Evolutionary conservation across 2,113 vertebrate genomes (phyloP), one percentile per base, ranked within the genome.

Genomic region (Mesoclemmys tuberculata): DNA sequence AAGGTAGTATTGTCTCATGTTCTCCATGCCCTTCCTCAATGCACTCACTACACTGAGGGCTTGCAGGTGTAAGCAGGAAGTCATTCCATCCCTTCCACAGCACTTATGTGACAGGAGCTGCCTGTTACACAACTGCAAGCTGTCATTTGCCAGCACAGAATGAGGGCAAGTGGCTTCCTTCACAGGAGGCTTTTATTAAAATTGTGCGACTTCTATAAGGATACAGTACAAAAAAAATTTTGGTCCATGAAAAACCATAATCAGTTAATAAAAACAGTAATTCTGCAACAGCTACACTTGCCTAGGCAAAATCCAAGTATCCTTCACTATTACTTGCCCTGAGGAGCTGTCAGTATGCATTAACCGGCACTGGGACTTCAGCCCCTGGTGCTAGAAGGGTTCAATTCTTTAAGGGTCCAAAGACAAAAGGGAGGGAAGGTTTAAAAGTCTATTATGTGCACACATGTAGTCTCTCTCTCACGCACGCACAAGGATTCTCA

Each of bases 151-250:
- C 80, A 92, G 89, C 84, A 58, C 2, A 89, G 56, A 49, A 92
- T 82, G 92, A 94, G 58, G 48, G 61, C 86, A 85, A 64, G 81
- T 55, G 92, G 77, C 80, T 91, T 94, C 94, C 92, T 97, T 98
- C 94, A 95, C 94, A 98, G 98, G 97, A 98, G 95, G 97, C 96
- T 98, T 99, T 99, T 99, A 99, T 98, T 99, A 98, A 98, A 98
- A 98, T 96, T 96, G 97, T 98, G 98, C 97, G 97, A 98, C 97
- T 79, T 96, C 92, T 92, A 97, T 98, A 98, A 98, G 98, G 98
- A 95, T 95, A 98, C 98, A 98, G 97, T 98, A 98, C 98, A 98
- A 99, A 98, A 98, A 97, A 98, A 97, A 96, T 61, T 98, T 98
- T 98, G 98, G 98, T 98, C 98, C 98, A 97, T 98, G 97, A 98